Evolutionary conservation across 2,888 invertebrate species (phyloP).

Genomic region (Stenolophus ochropezus): DNA sequence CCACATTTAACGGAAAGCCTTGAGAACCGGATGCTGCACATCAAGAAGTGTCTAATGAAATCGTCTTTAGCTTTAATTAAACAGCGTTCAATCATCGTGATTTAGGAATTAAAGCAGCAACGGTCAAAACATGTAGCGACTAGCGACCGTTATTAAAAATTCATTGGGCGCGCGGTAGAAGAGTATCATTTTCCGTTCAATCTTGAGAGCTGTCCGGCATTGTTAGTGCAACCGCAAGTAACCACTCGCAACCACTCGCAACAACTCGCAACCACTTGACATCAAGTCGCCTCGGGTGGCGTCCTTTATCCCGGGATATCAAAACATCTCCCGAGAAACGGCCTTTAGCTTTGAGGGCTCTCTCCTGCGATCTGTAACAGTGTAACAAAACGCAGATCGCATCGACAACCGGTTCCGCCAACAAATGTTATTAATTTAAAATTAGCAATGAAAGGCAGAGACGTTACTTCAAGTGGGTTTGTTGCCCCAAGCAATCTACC

Average conservation of each 20-base stretch:
- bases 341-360: conserved; percentile 37
- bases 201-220: conserved; percentile 24
- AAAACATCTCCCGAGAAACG: conserved; percentile 43
- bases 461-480: conserved; percentile 56
- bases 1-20: not conserved
- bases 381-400: conserved; percentile 41
- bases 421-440: conserved; percentile 58
- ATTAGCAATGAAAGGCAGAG: conserved; percentile 55
- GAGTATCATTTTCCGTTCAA: conserved; percentile 49
- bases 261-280: conserved; percentile 49
- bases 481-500: conserved; percentile 14
- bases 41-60: conserved; percentile 3
- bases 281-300: conserved; percentile 48
- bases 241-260: conserved; percentile 42
- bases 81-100: conserved; percentile 22
- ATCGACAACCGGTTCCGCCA: conserved; percentile 44
- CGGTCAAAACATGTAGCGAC: conserved; percentile 35
- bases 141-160: conserved; percentile 48
- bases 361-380: conserved; percentile 4
- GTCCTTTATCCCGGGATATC: conserved; percentile 47
- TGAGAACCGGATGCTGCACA: not conserved
- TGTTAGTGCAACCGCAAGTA: conserved; percentile 20
- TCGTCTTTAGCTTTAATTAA: conserved; percentile 6
- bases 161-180: conserved; percentile 16
- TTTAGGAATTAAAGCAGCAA: conserved; percentile 11